A percentile compares a stretch with the other conserved stretches of the same genome.
Conservation (phyloP, 2,888 invertebrate genomes). For the Agrotis clavis region DNA sequence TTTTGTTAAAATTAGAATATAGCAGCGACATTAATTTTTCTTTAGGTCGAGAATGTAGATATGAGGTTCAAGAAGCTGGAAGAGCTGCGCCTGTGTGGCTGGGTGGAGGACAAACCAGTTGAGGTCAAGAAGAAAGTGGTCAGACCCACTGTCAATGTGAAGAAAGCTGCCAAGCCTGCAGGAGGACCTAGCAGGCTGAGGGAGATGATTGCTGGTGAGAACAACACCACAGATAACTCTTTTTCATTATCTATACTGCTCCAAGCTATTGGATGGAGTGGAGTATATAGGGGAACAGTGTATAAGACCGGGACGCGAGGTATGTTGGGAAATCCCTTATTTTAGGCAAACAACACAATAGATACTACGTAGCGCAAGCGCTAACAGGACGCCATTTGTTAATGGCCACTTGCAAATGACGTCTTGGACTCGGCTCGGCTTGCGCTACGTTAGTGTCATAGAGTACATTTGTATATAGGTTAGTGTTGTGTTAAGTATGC, state of each 20-base stretch:
- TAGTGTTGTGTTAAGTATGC: too few species aligned
- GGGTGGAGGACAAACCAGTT: conserved; percentile 87
- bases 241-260: background rate
- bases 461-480: too few species aligned
- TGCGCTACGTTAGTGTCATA: too few species aligned
- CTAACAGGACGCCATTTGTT: too few species aligned
- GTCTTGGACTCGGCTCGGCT: too few species aligned
- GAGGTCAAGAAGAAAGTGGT: conserved; percentile 60
- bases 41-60: conserved; percentile 92
- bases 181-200: conserved; percentile 74
- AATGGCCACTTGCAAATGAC: too few species aligned
- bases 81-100: conserved; percentile 83
- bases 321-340: too few species aligned
- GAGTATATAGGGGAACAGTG: too few species aligned
- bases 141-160: conserved; percentile 57
- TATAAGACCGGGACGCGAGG: too few species aligned
- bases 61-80: conserved; percentile 91
- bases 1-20: too few species aligned
- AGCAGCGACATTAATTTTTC: background rate
- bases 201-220: conserved; percentile 85
- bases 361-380: too few species aligned
- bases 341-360: too few species aligned
- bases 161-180: conserved; percentile 63
- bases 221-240: background rate
- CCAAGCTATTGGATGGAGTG: background rate